Base-by-base conservation (phyloP, 2,797 vertebrate species). In the Alcedo quadribrachys region DNA sequence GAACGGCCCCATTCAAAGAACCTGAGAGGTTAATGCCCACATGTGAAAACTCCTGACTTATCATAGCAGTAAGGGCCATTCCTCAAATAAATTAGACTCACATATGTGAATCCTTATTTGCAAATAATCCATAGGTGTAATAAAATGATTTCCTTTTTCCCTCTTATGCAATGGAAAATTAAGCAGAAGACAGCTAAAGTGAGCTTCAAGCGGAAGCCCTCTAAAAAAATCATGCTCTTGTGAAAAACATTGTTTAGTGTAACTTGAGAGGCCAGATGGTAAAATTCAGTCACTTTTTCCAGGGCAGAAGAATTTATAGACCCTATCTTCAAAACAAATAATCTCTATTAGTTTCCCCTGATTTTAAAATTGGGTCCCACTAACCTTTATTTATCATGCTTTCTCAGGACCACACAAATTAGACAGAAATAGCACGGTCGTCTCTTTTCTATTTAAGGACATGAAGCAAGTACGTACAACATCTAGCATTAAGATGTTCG, bases 1-100 rank as follows among this genome's bases (percentile, higher is more conserved):
- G 20, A 74, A 81, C 0, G 0, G 45, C 24, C 35, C 40, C 2
- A 0, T 12, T 13, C 1, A 5, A 68, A 61, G 46, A 61, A 50
- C 12, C 46, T 45, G 27, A 1, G 5, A 24, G 17, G 24, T 71
- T 27, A 58, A 69, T 51, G 33, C 17, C 28, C 61, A 32, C 8
- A 6, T 3, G 6, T 32, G 85, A 46, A 71, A 92, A 65, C 3
- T 57, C 65, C 20, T 54, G 21, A 28, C 18, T 61, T 28, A 28
- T 32, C 28, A 55, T 12, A 74, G 53, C 65, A 57, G 33, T 12
- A 71, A 85, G 11, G 30, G 27, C 35, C 24, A n/a, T 60, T 76
- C 48, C 45, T 76, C 42, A 20, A n/a, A 73, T 37, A 46, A 88
- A 76, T 57, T 50, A 77, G 48, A 19, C 42, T 7, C 18, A 14